Conservation (phyloP, 2,888 invertebrate species). For the Matsumyia berberina region DNA sequence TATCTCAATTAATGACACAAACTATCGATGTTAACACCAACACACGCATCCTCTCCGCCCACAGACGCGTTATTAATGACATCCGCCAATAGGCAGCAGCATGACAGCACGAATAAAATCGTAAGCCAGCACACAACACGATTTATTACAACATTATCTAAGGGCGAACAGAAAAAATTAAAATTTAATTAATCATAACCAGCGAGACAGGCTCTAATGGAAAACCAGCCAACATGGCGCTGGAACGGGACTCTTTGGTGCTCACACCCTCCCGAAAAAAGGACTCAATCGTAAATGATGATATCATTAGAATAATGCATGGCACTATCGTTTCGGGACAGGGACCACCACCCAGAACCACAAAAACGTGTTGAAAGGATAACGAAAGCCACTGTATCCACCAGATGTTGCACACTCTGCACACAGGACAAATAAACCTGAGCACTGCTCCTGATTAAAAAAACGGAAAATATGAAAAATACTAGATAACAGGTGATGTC, state of each 20-base stretch:
- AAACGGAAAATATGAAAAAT: background rate
- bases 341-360: slow-evolving; percentile 1
- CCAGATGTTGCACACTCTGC: slow-evolving; percentile 35
- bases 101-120: slow-evolving; percentile 26
- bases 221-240: background rate
- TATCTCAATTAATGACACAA: slow-evolving; percentile 25
- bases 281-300: slow-evolving; percentile 36
- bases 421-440: background rate
- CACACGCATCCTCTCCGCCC: background rate
- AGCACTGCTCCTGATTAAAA: slow-evolving; percentile 2
- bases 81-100: background rate
- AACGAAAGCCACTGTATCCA: slow-evolving; percentile 35
- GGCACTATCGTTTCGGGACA: background rate
- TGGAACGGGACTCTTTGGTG: background rate
- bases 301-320: slow-evolving; percentile 62
- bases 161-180: slow-evolving; percentile 16
- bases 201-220: slow-evolving; percentile 9
- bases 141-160: slow-evolving; percentile 43
- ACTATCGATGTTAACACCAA: background rate
- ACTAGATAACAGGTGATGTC: slow-evolving; percentile 35
- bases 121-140: slow-evolving; percentile 36
- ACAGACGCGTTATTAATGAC: slow-evolving; percentile 3
- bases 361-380: slow-evolving; percentile 64
- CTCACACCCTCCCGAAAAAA: background rate
- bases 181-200: slow-evolving; percentile 46